Evolutionary conservation across 2,797 vertebrate species (phyloP), one percentile per base, ranked within the genome.

Genomic region (Gobio occitaniae): DNA sequence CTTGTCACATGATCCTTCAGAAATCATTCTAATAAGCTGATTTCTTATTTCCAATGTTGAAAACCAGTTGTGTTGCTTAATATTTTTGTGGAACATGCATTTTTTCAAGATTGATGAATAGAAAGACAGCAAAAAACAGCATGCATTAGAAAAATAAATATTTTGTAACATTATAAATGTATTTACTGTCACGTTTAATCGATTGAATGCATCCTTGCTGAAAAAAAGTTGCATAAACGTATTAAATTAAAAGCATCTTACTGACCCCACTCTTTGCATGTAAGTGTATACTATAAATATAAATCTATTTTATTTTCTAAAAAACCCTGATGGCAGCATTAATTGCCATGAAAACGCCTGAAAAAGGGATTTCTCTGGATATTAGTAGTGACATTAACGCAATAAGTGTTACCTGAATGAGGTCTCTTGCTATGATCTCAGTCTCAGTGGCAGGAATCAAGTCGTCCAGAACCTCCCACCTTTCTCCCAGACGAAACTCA

Each of bases 381-480:
- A 32, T 65, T 32, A 65, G 61, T 41, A 68, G 52, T 44, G 32
- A 86, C 59, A 78, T 52, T n/a, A 9, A 70, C 19, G 54, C 15
- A n/a, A 71, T n/a, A n/a, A n/a, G 25, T 59, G 38, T 92, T 88
- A 99, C 98, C 97, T 97, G 97, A 89, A 98, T 96, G 63, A 99
- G 95, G 93, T 99, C 98, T 96, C 97, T 97, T 90, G 97, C 98
- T 90, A 99, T 96, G 88, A 99, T 96, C 65, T 99, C 98, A 2
- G 87, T 96, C 83, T 99, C 98, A 0, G 96, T 97, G 76, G 97
- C 97, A 0, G 93, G 95, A 91, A 99, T 99, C 87, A 95, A 93
- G 50, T 98, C 97, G 1, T 99, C 98, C 44, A 99, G 93, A 90
- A 97, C 97, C 89, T 99, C 97, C 98, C 98, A 99, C 91, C 95